Evolutionary conservation across 2,797 vertebrate genomes (phyloP).

Genomic region (Etheostoma nigrum): DNA sequence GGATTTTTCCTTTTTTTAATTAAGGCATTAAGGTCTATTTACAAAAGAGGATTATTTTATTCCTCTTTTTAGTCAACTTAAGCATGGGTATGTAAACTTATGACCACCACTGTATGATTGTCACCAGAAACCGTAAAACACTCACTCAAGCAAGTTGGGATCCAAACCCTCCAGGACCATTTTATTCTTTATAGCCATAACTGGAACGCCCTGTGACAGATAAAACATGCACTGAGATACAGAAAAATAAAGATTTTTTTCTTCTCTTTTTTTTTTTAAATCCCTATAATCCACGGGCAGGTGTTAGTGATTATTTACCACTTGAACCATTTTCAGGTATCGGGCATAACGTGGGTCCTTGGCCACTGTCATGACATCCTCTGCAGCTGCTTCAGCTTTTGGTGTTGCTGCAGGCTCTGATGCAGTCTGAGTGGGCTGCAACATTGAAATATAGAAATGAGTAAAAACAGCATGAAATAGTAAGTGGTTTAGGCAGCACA

Average conservation of each 20-base stretch:
- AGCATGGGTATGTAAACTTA: too few species aligned
- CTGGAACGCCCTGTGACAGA: constrained; percentile 91
- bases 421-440: constrained; percentile 74
- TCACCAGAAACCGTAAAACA: background rate
- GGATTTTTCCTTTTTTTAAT: too few species aligned
- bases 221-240: constrained; percentile 2
- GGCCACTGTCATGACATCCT: constrained; percentile 91
- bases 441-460: constrained; percentile 4
- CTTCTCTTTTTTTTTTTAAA: background rate
- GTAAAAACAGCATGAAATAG: background rate
- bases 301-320: constrained; percentile 86
- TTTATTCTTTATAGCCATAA: constrained; percentile 98
- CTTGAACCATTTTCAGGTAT: constrained; percentile 99
- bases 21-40: too few species aligned
- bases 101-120: too few species aligned
- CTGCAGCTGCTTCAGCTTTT: constrained; percentile 82
- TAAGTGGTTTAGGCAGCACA: background rate
- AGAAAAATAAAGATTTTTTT: background rate
- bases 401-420: constrained; percentile 78
- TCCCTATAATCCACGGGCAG: background rate
- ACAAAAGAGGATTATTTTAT: too few species aligned
- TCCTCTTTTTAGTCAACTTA: too few species aligned
- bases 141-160: constrained; percentile 96
- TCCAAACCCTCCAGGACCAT: constrained; percentile 96
- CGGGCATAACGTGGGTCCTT: constrained; percentile 95